Conservation (phyloP, 1,140 invertebrate species). For the Carposina sasakii region DNA sequence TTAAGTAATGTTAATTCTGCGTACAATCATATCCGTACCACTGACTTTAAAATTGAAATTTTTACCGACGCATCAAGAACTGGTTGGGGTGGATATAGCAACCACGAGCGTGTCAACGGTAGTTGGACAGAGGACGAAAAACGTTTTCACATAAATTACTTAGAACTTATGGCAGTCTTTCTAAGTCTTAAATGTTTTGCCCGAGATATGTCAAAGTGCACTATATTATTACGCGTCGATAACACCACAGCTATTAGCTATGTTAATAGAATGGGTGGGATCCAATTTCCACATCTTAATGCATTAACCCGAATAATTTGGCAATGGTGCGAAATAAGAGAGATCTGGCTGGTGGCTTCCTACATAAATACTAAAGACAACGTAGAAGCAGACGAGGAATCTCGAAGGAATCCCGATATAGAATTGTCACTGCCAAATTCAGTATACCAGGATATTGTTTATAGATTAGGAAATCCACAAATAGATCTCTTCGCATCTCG, state of each 20-base stretch:
- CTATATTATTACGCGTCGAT: slow-evolving; percentile 29
- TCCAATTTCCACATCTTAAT: slow-evolving; percentile 26
- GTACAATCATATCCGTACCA: slow-evolving; percentile 10
- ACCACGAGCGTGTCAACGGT: slow-evolving; percentile 21
- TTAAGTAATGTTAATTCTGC: slow-evolving; percentile 17
- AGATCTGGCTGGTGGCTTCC: slow-evolving; percentile 30
- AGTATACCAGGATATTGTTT: neutral
- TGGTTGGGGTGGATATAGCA: slow-evolving; percentile 29
- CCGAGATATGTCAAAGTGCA: slow-evolving; percentile 14
- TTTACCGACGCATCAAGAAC: slow-evolving; percentile 37
- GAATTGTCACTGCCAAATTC: neutral
- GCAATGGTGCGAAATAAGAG: slow-evolving; percentile 34
- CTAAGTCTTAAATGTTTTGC: slow-evolving; percentile 35
- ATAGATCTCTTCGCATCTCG: neutral
- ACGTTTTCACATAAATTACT: slow-evolving; percentile 30
- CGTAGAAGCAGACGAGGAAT: slow-evolving; percentile 4
- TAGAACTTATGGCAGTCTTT: slow-evolving; percentile 34
- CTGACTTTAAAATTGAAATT: slow-evolving; percentile 29
- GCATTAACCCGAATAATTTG: slow-evolving; percentile 22
- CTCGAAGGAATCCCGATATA: slow-evolving; percentile 1
- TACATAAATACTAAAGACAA: slow-evolving; percentile 32
- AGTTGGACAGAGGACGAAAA: slow-evolving; percentile 23
- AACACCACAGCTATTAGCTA: slow-evolving; percentile 39
- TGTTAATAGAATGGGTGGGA: slow-evolving; percentile 34
- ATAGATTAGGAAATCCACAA: neutral